Conservation (phyloP, 1,140 invertebrate genomes). For the Archivesica marissinica region DNA sequence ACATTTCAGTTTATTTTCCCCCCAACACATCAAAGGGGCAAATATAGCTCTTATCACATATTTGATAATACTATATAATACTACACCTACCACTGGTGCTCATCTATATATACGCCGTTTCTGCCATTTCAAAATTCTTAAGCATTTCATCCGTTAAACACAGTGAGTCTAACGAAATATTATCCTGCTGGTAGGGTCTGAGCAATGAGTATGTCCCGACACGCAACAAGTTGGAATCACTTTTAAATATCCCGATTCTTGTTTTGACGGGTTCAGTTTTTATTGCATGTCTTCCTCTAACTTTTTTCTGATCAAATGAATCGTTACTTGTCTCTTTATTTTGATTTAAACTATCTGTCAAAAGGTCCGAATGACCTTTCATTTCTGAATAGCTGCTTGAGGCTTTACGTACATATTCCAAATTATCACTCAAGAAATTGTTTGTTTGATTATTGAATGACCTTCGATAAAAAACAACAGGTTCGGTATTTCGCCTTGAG, state of each 20-base stretch:
- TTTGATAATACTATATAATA: too few relatives aligned
- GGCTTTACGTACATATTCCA: neutral
- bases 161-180: slow-evolving; percentile 52
- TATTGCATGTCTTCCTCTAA: neutral
- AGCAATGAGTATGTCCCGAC: slow-evolving; percentile 50
- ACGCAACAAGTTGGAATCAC: slow-evolving; percentile 53
- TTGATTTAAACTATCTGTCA: neutral
- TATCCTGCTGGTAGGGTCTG: neutral
- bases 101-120: slow-evolving; percentile 29
- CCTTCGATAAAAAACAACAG: slow-evolving; percentile 29
- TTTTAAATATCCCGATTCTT: slow-evolving; percentile 51
- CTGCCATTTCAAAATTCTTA: slow-evolving; percentile 57
- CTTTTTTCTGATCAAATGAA: neutral
- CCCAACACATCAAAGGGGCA: too few relatives aligned
- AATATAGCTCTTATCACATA: too few relatives aligned
- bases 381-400: neutral
- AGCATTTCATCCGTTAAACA: slow-evolving; percentile 48
- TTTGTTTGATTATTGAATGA: slow-evolving; percentile 47
- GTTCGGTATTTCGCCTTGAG: slow-evolving; percentile 51
- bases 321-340: neutral
- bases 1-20: too few relatives aligned
- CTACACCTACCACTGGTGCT: too few relatives aligned
- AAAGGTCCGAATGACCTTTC: neutral
- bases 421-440: neutral
- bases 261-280: slow-evolving; percentile 41